These are phyloP conservation scores for Rhincodon typus DNA, from an alignment of 2,797 vertebrate species.

Conservation along the genomic window DNA sequence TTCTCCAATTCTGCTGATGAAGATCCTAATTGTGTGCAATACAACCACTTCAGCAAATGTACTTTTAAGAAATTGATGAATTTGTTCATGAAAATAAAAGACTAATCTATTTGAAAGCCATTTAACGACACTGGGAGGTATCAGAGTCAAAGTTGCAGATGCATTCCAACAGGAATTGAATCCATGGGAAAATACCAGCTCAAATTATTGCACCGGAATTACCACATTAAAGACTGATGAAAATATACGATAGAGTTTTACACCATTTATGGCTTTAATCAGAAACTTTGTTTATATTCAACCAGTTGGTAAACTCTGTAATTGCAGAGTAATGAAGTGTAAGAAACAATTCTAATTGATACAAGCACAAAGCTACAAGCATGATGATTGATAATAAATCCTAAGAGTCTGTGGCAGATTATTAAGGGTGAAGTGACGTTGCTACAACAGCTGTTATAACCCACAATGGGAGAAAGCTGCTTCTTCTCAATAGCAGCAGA, in stretches of 20 bases:
- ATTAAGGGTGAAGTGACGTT: neutral
- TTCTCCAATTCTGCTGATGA: neutral
- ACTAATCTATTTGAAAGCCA: neutral
- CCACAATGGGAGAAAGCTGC: neutral
- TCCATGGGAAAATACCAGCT: neutral
- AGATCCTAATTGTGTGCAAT: neutral
- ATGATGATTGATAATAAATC: neutral
- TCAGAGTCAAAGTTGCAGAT: neutral
- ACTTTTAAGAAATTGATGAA: neutral
- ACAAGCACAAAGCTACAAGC: neutral
- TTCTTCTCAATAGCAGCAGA: neutral
- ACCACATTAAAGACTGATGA: neutral
- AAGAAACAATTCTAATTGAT: slow-evolving; percentile 3
- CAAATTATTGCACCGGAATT: neutral
- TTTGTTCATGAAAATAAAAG: neutral
- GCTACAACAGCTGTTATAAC: neutral
- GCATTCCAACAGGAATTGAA: neutral
- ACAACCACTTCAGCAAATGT: neutral
- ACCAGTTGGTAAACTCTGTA: slow-evolving; percentile 15
- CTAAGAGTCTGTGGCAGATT: neutral
- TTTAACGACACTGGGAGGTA: no score
- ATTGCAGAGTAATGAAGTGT: slow-evolving; percentile 17
- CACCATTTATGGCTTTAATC: neutral
- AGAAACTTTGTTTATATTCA: slow-evolving; percentile 13
- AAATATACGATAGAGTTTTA: neutral